Percentiles rank a stretch among this genome's conserved stretches.
These are phyloP conservation scores for Volucella inanis DNA, from an alignment of 2,888 invertebrate genomes.

Conservation along the genomic window DNA sequence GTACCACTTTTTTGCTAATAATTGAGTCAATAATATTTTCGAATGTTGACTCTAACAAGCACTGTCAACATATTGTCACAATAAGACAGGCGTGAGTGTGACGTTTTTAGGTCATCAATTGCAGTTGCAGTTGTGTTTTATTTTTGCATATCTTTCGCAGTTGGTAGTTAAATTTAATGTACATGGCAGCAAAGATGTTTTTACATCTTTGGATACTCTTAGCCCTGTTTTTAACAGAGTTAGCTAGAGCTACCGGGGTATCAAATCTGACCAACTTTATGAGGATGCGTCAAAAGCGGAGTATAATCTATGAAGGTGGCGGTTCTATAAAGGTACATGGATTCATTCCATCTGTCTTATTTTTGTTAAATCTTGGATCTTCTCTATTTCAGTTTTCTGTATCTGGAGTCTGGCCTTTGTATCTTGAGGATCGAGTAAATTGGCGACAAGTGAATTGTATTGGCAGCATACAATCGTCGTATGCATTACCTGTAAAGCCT, in stretches of 20 bases:
- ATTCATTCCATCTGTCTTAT: not conserved
- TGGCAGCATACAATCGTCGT: constrained; percentile 78
- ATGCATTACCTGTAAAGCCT: constrained; percentile 78
- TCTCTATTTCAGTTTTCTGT: constrained; percentile 72
- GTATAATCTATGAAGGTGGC: constrained; percentile 76
- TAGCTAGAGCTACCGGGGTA: not conserved
- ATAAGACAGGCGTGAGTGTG: not conserved
- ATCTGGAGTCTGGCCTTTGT: constrained; percentile 78
- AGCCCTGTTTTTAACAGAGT: not conserved
- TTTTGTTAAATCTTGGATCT: not conserved
- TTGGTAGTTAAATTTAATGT: not conserved
- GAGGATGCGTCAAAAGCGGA: constrained; percentile 75
- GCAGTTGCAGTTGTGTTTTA: not conserved
- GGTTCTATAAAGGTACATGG: constrained; percentile 76
- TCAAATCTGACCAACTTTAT: constrained; percentile 47
- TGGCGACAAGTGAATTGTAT: constrained; percentile 79
- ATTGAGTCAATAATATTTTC: not conserved
- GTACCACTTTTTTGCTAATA: too few relatives aligned
- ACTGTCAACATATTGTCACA: not conserved
- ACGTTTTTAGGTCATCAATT: not conserved
- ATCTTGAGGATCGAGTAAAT: constrained; percentile 78
- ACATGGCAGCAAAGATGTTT: not conserved
- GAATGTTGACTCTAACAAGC: not conserved
- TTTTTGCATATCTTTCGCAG: not conserved
- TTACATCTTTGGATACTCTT: not conserved